A percentile compares a stretch with the other conserved stretches of the same genome.
Evolutionary conservation across 2,113 vertebrate species (phyloP).

Genomic region (Leiothrix lutea): DNA sequence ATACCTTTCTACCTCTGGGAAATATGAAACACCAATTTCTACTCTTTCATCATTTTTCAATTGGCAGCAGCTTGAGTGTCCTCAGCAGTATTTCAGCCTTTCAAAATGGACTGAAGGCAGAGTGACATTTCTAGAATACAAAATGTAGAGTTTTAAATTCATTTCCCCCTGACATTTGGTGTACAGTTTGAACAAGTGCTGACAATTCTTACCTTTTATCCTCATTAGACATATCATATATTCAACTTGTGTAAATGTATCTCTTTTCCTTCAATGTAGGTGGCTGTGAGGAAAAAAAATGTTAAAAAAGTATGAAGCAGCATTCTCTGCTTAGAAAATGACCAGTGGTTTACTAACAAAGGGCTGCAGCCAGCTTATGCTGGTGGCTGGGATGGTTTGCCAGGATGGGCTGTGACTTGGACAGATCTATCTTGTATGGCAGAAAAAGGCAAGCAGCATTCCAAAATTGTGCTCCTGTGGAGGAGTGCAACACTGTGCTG

Average conservation of each 20-base stretch:
- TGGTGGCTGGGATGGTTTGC: not conserved
- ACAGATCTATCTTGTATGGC: not conserved
- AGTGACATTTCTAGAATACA: not conserved
- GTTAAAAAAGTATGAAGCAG: not conserved
- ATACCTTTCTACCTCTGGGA: not conserved
- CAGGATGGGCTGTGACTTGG: not conserved
- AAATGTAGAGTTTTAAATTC: not conserved
- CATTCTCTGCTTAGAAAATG: not conserved
- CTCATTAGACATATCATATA: not conserved
- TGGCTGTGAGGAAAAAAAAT: not conserved
- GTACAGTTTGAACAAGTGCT: not conserved
- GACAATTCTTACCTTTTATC: not conserved
- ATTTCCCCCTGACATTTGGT: not conserved
- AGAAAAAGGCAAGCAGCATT: not conserved
- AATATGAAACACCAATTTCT: not conserved
- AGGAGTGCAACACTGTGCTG: not conserved
- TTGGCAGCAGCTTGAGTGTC: not conserved
- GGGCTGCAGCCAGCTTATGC: not conserved
- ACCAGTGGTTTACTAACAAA: not conserved
- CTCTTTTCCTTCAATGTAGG: not conserved
- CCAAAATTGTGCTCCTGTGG: not conserved
- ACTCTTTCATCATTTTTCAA: not conserved
- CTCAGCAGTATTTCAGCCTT: not conserved
- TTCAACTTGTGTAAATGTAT: not conserved
- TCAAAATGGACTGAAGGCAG: not conserved